Conservation (phyloP, 1,140 invertebrate genomes). For the Pseudomyrmex concolor region DNA sequence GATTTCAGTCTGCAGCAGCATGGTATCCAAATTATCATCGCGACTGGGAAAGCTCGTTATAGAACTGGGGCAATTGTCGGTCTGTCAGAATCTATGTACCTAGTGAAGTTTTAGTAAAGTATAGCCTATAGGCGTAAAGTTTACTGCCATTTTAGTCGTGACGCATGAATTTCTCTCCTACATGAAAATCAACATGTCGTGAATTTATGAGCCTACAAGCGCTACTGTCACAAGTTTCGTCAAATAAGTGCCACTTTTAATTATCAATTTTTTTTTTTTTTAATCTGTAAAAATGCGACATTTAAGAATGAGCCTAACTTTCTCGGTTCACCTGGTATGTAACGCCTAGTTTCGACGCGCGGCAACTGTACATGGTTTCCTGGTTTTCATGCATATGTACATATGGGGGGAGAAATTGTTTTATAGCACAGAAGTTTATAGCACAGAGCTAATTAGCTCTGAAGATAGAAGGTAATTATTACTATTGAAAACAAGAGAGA, state of each 20-base stretch:
- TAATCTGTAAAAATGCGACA: not conserved
- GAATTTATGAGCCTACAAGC: not conserved
- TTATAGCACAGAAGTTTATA: not conserved
- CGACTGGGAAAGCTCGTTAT: slow-evolving; percentile 50
- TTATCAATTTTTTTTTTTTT: too few relatives aligned
- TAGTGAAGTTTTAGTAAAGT: slow-evolving; percentile 51
- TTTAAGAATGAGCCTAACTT: not conserved
- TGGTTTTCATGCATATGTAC: not conserved
- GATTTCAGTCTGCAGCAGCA: slow-evolving; percentile 27
- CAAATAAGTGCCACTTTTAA: not conserved
- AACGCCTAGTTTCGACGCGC: not conserved
- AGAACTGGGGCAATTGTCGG: slow-evolving; percentile 53
- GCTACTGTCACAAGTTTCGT: not conserved
- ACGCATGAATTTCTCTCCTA: slow-evolving; percentile 27
- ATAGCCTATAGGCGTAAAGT: slow-evolving; percentile 25
- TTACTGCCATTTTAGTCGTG: slow-evolving; percentile 38
- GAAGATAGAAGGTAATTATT: not conserved
- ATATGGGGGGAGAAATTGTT: not conserved
- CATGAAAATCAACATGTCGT: slow-evolving; percentile 22
- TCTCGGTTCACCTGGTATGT: not conserved
- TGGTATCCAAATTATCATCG: slow-evolving; percentile 50
- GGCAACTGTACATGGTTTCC: not conserved
- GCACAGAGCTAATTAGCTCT: not conserved
- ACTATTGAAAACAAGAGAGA: not conserved
- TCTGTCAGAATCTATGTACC: slow-evolving; percentile 56